These are phyloP conservation scores for Raja brachyura DNA, from an alignment of 2,113 vertebrate species.

Conservation along the genomic window DNA sequence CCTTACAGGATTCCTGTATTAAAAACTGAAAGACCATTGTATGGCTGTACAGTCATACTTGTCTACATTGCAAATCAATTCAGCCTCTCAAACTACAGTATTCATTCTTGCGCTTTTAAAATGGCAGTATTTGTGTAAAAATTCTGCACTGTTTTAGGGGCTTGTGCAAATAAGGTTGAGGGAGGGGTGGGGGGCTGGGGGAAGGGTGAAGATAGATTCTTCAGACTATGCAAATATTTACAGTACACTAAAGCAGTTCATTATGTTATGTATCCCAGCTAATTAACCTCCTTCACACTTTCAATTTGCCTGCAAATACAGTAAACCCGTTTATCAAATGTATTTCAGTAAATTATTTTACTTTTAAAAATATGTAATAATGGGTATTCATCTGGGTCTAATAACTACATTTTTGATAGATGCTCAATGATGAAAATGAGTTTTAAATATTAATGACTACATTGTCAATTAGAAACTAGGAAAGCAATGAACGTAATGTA, in stretches of 20 bases:
- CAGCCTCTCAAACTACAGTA: slow-evolving; percentile 27
- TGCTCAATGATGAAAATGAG: too few relatives aligned
- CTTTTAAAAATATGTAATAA: background rate
- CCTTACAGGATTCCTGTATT: slow-evolving; percentile 34
- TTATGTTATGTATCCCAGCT: slow-evolving; percentile 21
- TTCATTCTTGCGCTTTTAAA: slow-evolving; percentile 22
- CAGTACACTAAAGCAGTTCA: slow-evolving; percentile 35
- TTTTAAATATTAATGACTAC: slow-evolving; percentile 3
- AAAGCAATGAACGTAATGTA: background rate
- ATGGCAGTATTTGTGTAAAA: background rate
- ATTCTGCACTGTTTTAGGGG: background rate
- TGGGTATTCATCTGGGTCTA: background rate
- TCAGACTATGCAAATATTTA: slow-evolving; percentile 31
- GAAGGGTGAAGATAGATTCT: background rate
- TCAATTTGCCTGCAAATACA: background rate
- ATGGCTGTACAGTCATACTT: slow-evolving; percentile 28
- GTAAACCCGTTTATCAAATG: slow-evolving; percentile 12
- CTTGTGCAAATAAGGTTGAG: background rate
- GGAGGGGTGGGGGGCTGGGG: too few relatives aligned
- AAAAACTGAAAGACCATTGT: slow-evolving; percentile 33
- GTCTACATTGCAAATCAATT: slow-evolving; percentile 10
- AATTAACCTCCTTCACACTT: slow-evolving; percentile 12
- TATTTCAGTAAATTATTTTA: slow-evolving; percentile 20
- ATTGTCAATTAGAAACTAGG: background rate
- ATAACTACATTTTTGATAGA: slow-evolving; percentile 5